Conservation (phyloP, 2,113 vertebrate species). For the Ciconia maguari region DNA sequence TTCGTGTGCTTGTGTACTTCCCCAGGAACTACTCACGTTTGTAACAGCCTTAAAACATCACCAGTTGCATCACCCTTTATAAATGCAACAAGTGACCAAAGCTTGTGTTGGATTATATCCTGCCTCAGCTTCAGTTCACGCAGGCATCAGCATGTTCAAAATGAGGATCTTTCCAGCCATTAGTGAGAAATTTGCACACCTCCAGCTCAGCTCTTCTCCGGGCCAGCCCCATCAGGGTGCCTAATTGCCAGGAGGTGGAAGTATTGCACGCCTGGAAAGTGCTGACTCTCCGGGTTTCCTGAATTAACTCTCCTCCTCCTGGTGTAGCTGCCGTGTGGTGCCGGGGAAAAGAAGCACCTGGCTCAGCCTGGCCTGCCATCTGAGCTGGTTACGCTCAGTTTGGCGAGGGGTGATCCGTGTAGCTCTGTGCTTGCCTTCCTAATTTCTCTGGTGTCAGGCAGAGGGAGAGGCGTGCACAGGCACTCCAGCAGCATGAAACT, state of each 20-base stretch:
- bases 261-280: not conserved
- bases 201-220: not conserved
- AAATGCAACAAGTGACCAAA: not conserved
- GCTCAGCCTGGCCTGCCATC: rapidly evolving
- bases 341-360: rapidly evolving
- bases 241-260: not conserved
- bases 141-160: not conserved
- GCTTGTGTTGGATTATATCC: not conserved
- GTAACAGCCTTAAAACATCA: not conserved
- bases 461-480: not conserved
- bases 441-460: not conserved
- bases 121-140: rapidly evolving
- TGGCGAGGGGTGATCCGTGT: rapidly evolving
- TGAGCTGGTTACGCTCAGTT: rapidly evolving
- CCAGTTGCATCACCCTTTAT: not conserved
- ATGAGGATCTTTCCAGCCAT: not conserved
- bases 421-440: too few relatives aligned
- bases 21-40: rapidly evolving
- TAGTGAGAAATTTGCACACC: not conserved
- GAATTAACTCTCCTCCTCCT: not conserved
- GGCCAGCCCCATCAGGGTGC: not conserved
- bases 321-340: not conserved
- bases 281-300: not conserved
- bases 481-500: not conserved
- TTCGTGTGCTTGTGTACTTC: rapidly evolving